phyloP scores from a whole-genome alignment of 2,888 invertebrate species.

The Taenaris catops region DNA sequence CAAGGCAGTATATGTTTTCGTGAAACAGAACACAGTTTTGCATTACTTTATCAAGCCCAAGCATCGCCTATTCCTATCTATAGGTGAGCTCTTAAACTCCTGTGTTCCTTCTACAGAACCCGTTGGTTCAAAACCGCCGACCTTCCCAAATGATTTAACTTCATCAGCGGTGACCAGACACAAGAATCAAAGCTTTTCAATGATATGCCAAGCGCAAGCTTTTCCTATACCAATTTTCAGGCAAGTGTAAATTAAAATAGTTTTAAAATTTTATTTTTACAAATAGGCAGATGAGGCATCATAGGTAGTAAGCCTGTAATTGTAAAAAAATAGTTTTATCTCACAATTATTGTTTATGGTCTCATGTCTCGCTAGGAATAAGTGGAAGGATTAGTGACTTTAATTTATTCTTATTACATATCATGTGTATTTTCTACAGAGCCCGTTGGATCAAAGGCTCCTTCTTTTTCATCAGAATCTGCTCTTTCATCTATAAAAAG shows the following conservation, averaged over 20 bases:
- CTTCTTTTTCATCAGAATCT: constrained; percentile 83
- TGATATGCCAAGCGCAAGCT: constrained; percentile 86
- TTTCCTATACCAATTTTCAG: constrained; percentile 85
- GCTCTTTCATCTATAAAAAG: constrained; percentile 81
- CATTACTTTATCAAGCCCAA: constrained; percentile 82
- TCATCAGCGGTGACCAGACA: constrained; percentile 80
- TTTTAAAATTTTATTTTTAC: too few species aligned
- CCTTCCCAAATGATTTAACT: constrained; percentile 80
- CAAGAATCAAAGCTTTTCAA: constrained; percentile 77
- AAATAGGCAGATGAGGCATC: too few species aligned
- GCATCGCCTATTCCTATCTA: constrained; percentile 82
- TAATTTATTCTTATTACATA: too few species aligned
- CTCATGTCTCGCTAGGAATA: too few species aligned
- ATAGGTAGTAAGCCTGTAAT: too few species aligned
- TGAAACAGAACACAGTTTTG: constrained; percentile 77
- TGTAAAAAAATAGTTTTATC: too few species aligned
- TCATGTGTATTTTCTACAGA: constrained; percentile 60
- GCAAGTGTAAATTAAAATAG: too few species aligned
- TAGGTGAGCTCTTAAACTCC: constrained; percentile 70
- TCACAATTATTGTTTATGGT: too few species aligned
- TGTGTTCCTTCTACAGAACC: constrained; percentile 73
- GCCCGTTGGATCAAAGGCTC: constrained; percentile 84
- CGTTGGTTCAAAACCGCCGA: constrained; percentile 81
- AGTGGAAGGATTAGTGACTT: too few species aligned
- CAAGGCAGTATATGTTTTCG: constrained; percentile 81